Conservation (phyloP, 1,140 invertebrate genomes). For the Lordiphosa mommai region DNA sequence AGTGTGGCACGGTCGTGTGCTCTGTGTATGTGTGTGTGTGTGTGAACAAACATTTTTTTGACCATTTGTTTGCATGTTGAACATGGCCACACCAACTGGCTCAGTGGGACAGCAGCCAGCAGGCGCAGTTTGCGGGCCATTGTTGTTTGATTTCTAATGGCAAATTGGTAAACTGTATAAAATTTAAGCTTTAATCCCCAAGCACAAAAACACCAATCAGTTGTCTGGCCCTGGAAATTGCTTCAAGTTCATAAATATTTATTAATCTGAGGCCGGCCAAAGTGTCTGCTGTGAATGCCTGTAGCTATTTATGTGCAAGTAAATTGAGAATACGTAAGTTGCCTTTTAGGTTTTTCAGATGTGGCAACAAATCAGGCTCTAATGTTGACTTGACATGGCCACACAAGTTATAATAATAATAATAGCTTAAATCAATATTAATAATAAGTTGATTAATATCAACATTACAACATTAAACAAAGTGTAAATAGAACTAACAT, state of each 20-base stretch:
- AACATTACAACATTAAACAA: no score
- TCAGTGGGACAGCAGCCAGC: background rate
- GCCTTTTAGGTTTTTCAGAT: no score
- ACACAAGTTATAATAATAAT: no score
- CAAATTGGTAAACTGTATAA: slow-evolving; percentile 40
- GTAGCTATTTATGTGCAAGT: slow-evolving; percentile 42
- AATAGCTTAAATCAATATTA: no score
- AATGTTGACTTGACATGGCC: no score
- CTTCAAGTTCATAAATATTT: slow-evolving; percentile 49
- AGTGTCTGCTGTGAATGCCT: slow-evolving; percentile 44
- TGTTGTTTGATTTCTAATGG: slow-evolving; percentile 73
- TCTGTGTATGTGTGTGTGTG: slow-evolving; percentile 18
- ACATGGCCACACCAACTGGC: slow-evolving; percentile 58
- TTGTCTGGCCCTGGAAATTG: slow-evolving; percentile 11
- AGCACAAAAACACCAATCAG: slow-evolving; percentile 4
- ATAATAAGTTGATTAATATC: no score
- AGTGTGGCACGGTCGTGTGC: slow-evolving; percentile 26
- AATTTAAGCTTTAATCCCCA: slow-evolving; percentile 41
- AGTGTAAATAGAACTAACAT: no score
- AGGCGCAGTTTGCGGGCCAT: slow-evolving; percentile 20
- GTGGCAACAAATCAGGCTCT: no score
- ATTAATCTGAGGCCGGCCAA: slow-evolving; percentile 33
- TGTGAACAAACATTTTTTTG: slow-evolving; percentile 65
- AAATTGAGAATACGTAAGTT: no score
- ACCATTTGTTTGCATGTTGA: slow-evolving; percentile 74